Percentiles rank a stretch among this genome's conserved stretches.
Evolutionary conservation across 2,888 invertebrate genomes (phyloP).

Genomic region (Eurois occulta): DNA sequence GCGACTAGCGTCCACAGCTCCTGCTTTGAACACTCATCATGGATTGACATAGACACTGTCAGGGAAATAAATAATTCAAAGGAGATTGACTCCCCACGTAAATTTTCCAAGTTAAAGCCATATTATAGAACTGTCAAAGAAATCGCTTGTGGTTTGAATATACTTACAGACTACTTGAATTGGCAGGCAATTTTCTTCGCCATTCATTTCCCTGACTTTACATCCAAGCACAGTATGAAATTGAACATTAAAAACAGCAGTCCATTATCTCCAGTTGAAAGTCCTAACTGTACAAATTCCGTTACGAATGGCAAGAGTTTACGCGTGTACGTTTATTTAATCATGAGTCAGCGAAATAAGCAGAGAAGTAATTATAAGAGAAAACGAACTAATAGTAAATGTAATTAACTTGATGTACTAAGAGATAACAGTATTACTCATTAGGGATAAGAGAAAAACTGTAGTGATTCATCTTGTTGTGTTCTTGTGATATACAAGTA

Average conservation of each 20-base stretch:
- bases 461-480: constrained; percentile 37
- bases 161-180: background rate
- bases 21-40: background rate
- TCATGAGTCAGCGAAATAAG: constrained; percentile 47
- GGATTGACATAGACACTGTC: background rate
- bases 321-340: constrained; percentile 12
- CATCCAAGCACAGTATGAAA: background rate
- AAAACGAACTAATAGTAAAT: constrained; percentile 58
- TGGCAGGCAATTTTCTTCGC: background rate
- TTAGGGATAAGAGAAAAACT: constrained; percentile 44
- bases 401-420: constrained; percentile 52
- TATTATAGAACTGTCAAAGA: background rate
- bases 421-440: constrained; percentile 47
- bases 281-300: constrained; percentile 14
- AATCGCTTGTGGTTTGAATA: background rate
- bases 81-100: background rate
- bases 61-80: background rate
- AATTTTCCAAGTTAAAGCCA: background rate
- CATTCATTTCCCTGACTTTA: background rate
- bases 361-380: constrained; percentile 52
- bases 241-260: background rate
- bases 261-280: background rate
- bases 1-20: background rate
- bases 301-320: constrained; percentile 3
- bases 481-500: background rate